These are phyloP conservation scores for Lynx canadensis DNA, from an alignment of 2,113 vertebrate species.

Conservation along the genomic window DNA sequence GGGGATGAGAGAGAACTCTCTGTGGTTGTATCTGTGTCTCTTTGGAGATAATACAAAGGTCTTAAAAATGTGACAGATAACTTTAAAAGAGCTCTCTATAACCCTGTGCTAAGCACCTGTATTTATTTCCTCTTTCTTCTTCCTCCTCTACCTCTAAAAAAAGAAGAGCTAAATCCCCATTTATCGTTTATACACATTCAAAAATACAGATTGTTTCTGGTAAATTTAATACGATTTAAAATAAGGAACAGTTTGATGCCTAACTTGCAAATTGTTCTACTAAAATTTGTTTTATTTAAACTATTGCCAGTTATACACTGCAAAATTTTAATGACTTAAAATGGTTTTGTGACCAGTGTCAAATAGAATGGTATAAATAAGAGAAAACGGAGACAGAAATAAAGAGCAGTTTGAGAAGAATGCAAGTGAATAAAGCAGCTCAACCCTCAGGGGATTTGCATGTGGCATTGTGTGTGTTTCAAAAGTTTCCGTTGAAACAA, in stretches of 20 bases:
- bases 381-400: slow-evolving; percentile 52
- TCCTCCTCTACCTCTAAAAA: slow-evolving; percentile 79
- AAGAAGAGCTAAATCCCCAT: slow-evolving; percentile 72
- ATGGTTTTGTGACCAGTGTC: slow-evolving; percentile 44
- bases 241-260: slow-evolving; percentile 62
- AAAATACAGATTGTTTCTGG: slow-evolving; percentile 73
- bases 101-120: slow-evolving; percentile 73
- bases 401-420: slow-evolving; percentile 60
- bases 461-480: slow-evolving; percentile 60
- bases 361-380: slow-evolving; percentile 59
- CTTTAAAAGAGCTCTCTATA: slow-evolving; percentile 48
- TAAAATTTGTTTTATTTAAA: slow-evolving; percentile 67
- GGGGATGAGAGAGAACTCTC: neutral
- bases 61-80: slow-evolving; percentile 41
- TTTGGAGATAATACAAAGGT: neutral
- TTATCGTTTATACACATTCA: slow-evolving; percentile 74
- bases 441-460: slow-evolving; percentile 53
- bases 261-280: slow-evolving; percentile 64
- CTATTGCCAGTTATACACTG: slow-evolving; percentile 22
- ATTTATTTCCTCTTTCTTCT: slow-evolving; percentile 82
- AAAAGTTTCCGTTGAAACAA: slow-evolving; percentile 57
- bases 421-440: slow-evolving; percentile 35
- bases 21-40: neutral
- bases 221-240: slow-evolving; percentile 74
- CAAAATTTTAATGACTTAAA: slow-evolving; percentile 66